Evolutionary conservation across 53 echinoderm and acorn worm genomes (phyloP).

Genomic region (Astropecten irregularis): DNA sequence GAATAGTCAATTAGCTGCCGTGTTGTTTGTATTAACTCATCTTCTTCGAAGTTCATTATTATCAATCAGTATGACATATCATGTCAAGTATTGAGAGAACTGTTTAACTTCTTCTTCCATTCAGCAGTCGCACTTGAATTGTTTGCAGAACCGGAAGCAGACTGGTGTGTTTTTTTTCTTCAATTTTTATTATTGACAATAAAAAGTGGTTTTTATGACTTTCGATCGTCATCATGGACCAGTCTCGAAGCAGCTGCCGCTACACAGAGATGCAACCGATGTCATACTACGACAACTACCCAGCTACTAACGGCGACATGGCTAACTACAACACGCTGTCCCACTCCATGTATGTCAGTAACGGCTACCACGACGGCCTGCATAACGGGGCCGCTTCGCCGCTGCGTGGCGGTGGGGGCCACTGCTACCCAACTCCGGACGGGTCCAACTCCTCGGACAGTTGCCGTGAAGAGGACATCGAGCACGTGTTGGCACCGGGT

Average conservation of each 20-base stretch:
- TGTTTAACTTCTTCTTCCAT: too few relatives aligned
- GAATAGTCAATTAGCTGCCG: too few relatives aligned
- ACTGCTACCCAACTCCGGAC: constrained; percentile 82
- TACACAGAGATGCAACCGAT: constrained; percentile 96
- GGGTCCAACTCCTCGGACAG: constrained; percentile 73
- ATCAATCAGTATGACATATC: too few relatives aligned
- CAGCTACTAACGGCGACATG: constrained; percentile 78
- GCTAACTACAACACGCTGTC: constrained; percentile 79
- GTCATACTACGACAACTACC: constrained; percentile 88
- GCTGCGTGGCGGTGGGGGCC: constrained; percentile 67
- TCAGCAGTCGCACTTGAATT: too few relatives aligned
- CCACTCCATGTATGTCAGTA: constrained; percentile 76
- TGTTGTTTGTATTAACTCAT: too few relatives aligned
- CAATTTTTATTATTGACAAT: constrained; percentile 12
- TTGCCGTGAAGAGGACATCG: constrained; percentile 90
- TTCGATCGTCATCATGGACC: constrained; percentile 71
- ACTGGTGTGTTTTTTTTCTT: not conserved
- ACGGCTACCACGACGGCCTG: constrained; percentile 60
- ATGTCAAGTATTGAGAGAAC: too few relatives aligned
- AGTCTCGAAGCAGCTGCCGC: constrained; percentile 93
- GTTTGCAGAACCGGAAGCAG: not conserved
- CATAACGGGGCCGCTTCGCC: constrained; percentile 68
- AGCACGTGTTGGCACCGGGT: constrained; percentile 96
- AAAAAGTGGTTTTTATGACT: constrained; percentile 13
- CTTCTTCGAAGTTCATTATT: too few relatives aligned